phyloP scores from a whole-genome alignment of 1,140 invertebrate species.

The Pogonus chalceus region DNA sequence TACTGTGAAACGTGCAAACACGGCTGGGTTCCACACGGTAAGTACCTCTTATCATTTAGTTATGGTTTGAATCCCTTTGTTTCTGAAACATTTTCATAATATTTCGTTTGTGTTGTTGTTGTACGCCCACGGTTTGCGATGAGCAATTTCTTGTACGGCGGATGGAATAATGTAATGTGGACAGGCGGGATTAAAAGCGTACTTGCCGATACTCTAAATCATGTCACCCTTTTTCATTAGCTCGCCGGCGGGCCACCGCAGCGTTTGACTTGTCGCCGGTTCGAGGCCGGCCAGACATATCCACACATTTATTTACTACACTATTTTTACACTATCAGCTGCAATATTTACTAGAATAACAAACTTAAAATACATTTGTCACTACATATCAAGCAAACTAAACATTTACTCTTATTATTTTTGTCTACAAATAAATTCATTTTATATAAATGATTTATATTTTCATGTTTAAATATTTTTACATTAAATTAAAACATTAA shows the following conservation, averaged over 20 bases:
- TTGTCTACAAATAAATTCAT: no score
- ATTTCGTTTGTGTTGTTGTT: constrained; percentile 6
- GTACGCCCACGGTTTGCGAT: not conserved
- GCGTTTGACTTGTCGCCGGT: constrained; percentile 2
- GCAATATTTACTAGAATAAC: no score
- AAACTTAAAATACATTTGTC: no score
- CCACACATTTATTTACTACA: no score
- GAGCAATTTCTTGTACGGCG: constrained; percentile 1
- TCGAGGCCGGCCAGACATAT: not conserved
- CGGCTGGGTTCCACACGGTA: constrained; percentile 70
- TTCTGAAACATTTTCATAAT: no score
- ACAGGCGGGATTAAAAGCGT: constrained; percentile 6
- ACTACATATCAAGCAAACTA: no score
- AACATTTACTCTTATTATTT: no score
- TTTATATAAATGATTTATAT: no score
- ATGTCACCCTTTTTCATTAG: constrained; percentile 14
- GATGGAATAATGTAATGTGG: not conserved
- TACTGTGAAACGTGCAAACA: constrained; percentile 65
- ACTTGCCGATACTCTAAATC: constrained; percentile 12
- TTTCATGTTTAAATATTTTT: no score
- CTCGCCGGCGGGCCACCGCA: constrained; percentile 8
- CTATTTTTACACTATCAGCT: no score
- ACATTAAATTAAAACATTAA: no score
- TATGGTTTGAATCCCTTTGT: not conserved
- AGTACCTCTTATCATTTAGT: constrained; percentile 32